phyloP scores from a whole-genome alignment of 2,113 vertebrate species.

The Desmodus rotundus region DNA sequence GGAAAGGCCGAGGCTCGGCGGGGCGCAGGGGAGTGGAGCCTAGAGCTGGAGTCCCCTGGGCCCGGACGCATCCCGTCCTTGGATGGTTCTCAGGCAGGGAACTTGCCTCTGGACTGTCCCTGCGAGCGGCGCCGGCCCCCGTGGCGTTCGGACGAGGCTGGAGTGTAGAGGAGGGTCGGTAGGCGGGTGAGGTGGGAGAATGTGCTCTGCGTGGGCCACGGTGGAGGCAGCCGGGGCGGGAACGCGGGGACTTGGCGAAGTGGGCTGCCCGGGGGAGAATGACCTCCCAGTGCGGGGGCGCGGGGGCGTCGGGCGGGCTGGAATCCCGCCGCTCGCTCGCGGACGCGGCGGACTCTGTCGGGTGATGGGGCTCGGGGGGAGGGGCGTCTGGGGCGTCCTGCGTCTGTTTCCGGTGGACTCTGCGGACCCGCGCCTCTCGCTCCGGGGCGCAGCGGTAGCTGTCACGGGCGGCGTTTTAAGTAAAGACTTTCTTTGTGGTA shows the following conservation, averaged over 20 bases:
- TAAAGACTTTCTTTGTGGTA: background rate
- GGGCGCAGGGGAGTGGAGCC: background rate
- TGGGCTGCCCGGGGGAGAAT: conserved; percentile 44
- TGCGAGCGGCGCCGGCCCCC: background rate
- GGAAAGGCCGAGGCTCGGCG: conserved; percentile 18
- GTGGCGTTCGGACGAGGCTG: background rate
- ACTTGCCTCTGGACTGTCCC: background rate
- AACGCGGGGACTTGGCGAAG: background rate
- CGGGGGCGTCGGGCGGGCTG: conserved; percentile 64
- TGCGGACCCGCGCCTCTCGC: background rate
- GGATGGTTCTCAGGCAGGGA: background rate
- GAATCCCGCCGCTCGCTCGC: background rate
- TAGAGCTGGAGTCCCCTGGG: background rate
- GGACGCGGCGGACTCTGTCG: background rate
- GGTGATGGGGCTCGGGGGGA: background rate
- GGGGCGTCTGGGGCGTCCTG: background rate
- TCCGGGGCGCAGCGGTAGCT: background rate
- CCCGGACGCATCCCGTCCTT: background rate
- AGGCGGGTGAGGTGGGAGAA: background rate
- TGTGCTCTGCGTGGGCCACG: conserved; percentile 12
- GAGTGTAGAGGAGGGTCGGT: background rate
- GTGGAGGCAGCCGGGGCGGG: conserved; percentile 11
- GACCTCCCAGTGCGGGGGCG: conserved; percentile 57
- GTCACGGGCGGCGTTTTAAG: conserved; percentile 3
- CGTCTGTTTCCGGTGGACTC: background rate